A percentile compares a stretch with the other conserved stretches of the same genome.
These are phyloP conservation scores for Nylanderia fulva DNA, from an alignment of 1,140 invertebrate genomes.

Conservation along the genomic window DNA sequence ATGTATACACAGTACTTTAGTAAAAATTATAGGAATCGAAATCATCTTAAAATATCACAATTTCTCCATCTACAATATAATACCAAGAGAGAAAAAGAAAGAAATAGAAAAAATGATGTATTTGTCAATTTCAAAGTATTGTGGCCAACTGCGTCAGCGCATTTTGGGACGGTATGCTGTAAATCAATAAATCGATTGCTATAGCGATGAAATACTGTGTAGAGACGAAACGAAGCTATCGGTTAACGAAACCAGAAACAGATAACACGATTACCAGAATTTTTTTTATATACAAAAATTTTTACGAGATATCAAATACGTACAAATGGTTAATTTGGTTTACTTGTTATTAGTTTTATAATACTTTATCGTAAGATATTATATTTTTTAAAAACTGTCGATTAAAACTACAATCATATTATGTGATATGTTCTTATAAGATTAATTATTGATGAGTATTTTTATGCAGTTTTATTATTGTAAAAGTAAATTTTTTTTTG, in stretches of 20 bases:
- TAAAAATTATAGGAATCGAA: not conserved
- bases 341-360: not conserved
- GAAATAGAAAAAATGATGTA: not conserved
- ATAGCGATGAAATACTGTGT: constrained; percentile 20
- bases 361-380: not conserved
- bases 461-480: not conserved
- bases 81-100: not conserved
- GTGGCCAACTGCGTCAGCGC: constrained; percentile 24
- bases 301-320: constrained; percentile 11
- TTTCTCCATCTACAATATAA: not conserved
- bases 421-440: not conserved
- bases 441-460: not conserved
- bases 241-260: constrained; percentile 33
- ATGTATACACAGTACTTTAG: not conserved
- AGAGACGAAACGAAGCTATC: constrained; percentile 30
- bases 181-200: constrained; percentile 57
- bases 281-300: not conserved
- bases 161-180: constrained; percentile 24
- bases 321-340: not conserved
- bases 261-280: constrained; percentile 16
- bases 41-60: not conserved
- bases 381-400: not conserved
- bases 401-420: not conserved
- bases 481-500: no score
- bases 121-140: constrained; percentile 45